Evolutionary conservation across 2,888 invertebrate species (phyloP).

Genomic region (Chouioia cunea): DNA sequence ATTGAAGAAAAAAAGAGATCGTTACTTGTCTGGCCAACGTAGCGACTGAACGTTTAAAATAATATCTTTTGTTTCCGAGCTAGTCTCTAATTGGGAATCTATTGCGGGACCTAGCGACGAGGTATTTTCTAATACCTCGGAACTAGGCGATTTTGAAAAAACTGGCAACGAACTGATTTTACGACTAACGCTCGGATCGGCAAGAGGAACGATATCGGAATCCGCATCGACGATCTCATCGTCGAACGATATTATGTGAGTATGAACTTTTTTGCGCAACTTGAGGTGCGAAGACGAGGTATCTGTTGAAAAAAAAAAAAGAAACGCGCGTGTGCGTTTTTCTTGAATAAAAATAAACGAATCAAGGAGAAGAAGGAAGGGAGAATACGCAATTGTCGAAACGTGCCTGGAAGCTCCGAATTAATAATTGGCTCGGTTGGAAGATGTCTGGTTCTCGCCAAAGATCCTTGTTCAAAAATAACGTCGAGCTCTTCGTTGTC

Average conservation of each 20-base stretch:
- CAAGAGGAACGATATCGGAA: not conserved
- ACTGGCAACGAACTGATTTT: conserved; percentile 74
- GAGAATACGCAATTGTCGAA: not conserved
- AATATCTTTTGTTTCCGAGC: conserved; percentile 49
- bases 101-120: conserved; percentile 51
- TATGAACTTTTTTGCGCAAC: conserved; percentile 73
- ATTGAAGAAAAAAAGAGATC: not conserved
- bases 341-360: conserved; percentile 7
- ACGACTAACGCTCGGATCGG: conserved; percentile 48
- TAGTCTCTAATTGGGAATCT: conserved; percentile 53
- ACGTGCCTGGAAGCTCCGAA: conserved; percentile 73
- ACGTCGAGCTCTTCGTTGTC: conserved; percentile 87
- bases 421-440: conserved; percentile 79
- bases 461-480: conserved; percentile 69
- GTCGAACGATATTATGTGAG: conserved; percentile 80
- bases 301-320: conserved; percentile 42
- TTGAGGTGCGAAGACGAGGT: conserved; percentile 49
- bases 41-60: conserved; percentile 52
- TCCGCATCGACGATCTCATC: conserved; percentile 70
- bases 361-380: conserved; percentile 35
- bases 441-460: conserved; percentile 66
- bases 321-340: not conserved
- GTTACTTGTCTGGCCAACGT: conserved; percentile 57
- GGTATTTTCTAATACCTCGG: conserved; percentile 58
- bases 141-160: conserved; percentile 74